Base-by-base conservation (phyloP, 2,113 vertebrate genomes). In the Oxyura jamaicensis region DNA sequence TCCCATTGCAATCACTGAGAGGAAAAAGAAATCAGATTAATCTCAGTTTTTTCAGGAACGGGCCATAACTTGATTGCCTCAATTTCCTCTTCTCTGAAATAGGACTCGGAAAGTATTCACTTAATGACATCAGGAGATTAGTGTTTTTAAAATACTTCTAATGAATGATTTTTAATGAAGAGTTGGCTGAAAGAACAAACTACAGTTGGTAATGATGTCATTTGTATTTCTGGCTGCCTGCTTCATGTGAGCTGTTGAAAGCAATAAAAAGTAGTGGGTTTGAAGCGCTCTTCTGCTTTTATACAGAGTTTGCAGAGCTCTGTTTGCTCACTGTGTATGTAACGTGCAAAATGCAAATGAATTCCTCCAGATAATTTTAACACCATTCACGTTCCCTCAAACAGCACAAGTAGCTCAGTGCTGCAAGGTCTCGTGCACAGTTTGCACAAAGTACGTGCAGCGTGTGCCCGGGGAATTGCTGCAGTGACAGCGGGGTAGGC, bases 1-100 rank as follows among this genome's bases (percentile, higher is more conserved):
- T 91, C 31, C 59, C 68, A 86, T 83, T 92, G 78, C 7, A 19
- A 67, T 56, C 72, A 46, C 73, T 11, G 55, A 79, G 80, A 92
- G 91, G 84, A 95, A 97, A 90, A 90, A 93, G 80, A 89, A 91
- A 91, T 92, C 77, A 69, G 74, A 69, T 89, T 92, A 90, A 93
- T 95, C 95, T 92, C 80, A 58, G 26, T 68, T 68, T 90, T 95
- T 94, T 94, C 86, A 94, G 94, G 76, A 86, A 72, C 7, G 1
- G 56, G 88, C 88, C 83, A 66, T 60, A 35, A 83, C 83, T 86
- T 87, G 88, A 94, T 88, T 92, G 91, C 74, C 74, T 95, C 58
- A 25, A 84, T 96, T 96, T 96, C 92, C 96, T 92, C 74, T 62
- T 87, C 92, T 13, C 69, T 76, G 58, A 93, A 95, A 85, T n/a